Conservation (phyloP, 2,888 invertebrate genomes). For the Marronus borbonicus region DNA sequence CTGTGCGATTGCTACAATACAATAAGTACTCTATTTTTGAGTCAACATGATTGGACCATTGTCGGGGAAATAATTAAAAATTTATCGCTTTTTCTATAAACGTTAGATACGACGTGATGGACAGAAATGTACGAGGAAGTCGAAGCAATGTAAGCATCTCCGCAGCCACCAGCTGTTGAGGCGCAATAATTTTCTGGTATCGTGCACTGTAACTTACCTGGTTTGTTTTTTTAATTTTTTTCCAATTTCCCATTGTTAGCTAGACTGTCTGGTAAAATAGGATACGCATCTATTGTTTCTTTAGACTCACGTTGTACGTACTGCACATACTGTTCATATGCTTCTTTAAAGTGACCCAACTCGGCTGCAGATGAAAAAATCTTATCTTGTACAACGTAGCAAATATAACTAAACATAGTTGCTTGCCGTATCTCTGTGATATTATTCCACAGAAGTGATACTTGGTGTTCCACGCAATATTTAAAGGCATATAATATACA, state of each 20-base stretch:
- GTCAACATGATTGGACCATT: too few species aligned
- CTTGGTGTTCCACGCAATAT: neutral
- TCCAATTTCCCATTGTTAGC: neutral
- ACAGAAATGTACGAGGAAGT: too few species aligned
- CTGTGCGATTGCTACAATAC: too few species aligned
- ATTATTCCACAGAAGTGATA: conserved; percentile 33
- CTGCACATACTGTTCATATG: conserved; percentile 43
- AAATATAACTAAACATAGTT: conserved; percentile 46
- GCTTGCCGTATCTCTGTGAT: conserved; percentile 50
- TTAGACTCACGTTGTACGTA: neutral
- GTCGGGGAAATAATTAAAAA: too few species aligned
- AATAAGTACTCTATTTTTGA: too few species aligned
- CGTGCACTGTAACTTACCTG: neutral
- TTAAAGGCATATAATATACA: conserved; percentile 17
- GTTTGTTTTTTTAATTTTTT: neutral
- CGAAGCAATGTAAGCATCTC: too few species aligned
- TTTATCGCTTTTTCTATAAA: too few species aligned
- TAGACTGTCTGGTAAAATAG: conserved; percentile 30
- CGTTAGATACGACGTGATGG: too few species aligned
- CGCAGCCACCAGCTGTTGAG: too few species aligned
- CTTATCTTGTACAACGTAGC: conserved; percentile 15
- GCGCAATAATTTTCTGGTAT: too few species aligned
- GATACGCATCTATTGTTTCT: conserved; percentile 40
- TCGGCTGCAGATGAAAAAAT: conserved; percentile 28
- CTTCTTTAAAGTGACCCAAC: conserved; percentile 40